Evolutionary conservation across 2,888 invertebrate species (phyloP).

Genomic region (Erebia epiphron): DNA sequence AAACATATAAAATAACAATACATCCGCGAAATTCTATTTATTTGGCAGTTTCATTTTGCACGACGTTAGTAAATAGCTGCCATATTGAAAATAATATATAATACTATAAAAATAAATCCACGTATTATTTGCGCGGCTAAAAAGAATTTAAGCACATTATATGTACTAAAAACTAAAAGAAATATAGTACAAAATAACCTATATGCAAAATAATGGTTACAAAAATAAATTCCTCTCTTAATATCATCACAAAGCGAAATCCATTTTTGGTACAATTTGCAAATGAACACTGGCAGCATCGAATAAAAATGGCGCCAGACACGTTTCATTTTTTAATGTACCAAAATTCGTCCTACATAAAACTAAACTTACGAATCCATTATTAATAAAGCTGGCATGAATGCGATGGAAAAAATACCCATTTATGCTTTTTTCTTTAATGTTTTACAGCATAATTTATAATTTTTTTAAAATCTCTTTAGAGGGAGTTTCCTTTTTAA

Average conservation of each 20-base stretch:
- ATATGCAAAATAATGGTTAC: constrained; percentile 64
- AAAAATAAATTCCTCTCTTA: constrained; percentile 65
- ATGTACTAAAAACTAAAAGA: constrained; percentile 53
- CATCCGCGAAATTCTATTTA: constrained; percentile 44
- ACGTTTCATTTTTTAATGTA: constrained; percentile 25
- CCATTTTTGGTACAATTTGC: constrained; percentile 46
- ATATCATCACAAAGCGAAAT: constrained; percentile 61
- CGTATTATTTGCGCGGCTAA: constrained; percentile 35
- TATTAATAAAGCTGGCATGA: constrained; percentile 25
- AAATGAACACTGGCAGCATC: constrained; percentile 13
- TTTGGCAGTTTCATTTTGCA: constrained; percentile 51
- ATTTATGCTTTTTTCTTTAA: background rate
- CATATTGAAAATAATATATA: constrained; percentile 45
- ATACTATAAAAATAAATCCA: constrained; percentile 54
- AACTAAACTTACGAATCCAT: constrained; percentile 22
- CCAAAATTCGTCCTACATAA: constrained; percentile 29
- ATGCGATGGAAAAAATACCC: constrained; percentile 23
- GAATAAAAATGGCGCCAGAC: background rate
- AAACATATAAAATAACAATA: constrained; percentile 48
- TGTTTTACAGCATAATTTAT: background rate
- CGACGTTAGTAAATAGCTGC: constrained; percentile 50
- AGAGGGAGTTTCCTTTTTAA: background rate
- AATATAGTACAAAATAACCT: constrained; percentile 67
- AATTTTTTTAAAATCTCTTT: background rate
- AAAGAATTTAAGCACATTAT: constrained; percentile 58